A percentile compares a stretch with the other conserved stretches of the same genome.
These are phyloP conservation scores for Epinephelus lanceolatus DNA, from an alignment of 2,113 vertebrate genomes.

Conservation along the genomic window DNA sequence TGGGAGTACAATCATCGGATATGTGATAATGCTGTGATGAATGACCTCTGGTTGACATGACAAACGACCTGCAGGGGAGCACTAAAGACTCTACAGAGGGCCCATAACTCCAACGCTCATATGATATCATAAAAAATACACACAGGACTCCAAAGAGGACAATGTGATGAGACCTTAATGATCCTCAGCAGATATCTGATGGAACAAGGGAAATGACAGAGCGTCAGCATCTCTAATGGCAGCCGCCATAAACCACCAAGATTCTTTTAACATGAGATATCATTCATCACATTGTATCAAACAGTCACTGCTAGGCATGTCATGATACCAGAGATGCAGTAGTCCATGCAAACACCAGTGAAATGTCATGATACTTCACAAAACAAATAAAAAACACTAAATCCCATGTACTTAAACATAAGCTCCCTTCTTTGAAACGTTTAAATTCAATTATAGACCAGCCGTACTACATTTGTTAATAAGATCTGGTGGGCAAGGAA, in stretches of 20 bases:
- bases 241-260: neutral
- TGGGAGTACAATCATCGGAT: slow-evolving; percentile 47
- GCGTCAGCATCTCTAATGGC: slow-evolving; percentile 18
- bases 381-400: too few relatives aligned
- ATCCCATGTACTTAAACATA: too few relatives aligned
- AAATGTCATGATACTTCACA: too few relatives aligned
- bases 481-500: too few relatives aligned
- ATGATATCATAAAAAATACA: slow-evolving; percentile 43
- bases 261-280: neutral
- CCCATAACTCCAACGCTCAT: slow-evolving; percentile 45
- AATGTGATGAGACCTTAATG: slow-evolving; percentile 30
- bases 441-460: too few relatives aligned
- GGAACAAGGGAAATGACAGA: slow-evolving; percentile 2
- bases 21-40: slow-evolving; percentile 60
- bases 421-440: too few relatives aligned
- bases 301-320: neutral
- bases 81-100: slow-evolving; percentile 39
- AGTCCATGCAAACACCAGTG: too few relatives aligned
- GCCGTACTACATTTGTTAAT: too few relatives aligned
- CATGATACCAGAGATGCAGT: too few relatives aligned
- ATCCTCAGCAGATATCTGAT: slow-evolving; percentile 41
- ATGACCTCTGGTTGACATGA: slow-evolving; percentile 53
- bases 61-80: slow-evolving; percentile 43
- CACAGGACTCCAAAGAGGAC: neutral
- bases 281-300: slow-evolving; percentile 10